Evolutionary conservation across 2,888 invertebrate genomes (phyloP).

Genomic region (Oligia latruncula): DNA sequence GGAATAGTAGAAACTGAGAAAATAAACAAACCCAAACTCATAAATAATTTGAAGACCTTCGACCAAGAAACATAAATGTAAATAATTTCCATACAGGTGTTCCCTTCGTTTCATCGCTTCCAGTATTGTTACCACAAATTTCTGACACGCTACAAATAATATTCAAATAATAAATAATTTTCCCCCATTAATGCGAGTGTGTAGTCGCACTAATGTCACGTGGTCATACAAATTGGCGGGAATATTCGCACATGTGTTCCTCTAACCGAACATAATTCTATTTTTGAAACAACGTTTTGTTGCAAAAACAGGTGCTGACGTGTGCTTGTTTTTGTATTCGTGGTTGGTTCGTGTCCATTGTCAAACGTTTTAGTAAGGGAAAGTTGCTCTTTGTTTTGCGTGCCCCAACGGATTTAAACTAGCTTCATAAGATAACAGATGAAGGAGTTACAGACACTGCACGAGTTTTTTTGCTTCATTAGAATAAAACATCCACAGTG

Average conservation of each 20-base stretch:
- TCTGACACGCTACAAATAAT: conserved; percentile 29
- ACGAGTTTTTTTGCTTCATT: not conserved
- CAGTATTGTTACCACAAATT: conserved; percentile 39
- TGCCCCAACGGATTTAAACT: not conserved
- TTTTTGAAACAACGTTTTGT: conserved; percentile 75
- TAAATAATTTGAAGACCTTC: conserved; percentile 50
- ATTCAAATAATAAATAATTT: conserved; percentile 40
- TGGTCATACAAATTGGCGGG: conserved; percentile 76
- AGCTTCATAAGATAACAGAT: not conserved
- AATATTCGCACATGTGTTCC: conserved; percentile 63
- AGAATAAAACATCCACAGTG: not conserved
- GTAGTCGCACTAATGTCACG: conserved; percentile 69
- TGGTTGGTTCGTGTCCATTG: conserved; percentile 61
- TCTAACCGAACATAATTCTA: conserved; percentile 56
- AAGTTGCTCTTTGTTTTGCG: conserved; percentile 1
- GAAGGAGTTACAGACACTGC: not conserved
- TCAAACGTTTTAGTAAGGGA: conserved; percentile 17
- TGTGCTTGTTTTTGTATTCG: conserved; percentile 68
- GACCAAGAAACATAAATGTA: conserved; percentile 29
- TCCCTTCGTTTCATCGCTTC: conserved; percentile 35
- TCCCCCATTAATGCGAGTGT: conserved; percentile 70
- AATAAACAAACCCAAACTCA: conserved; percentile 30
- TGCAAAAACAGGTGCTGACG: conserved; percentile 81
- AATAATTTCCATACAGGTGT: conserved; percentile 47
- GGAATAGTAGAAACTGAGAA: conserved; percentile 24